phyloP scores from a whole-genome alignment of 2,888 invertebrate genomes.

The Arrhopalites spinosus region DNA sequence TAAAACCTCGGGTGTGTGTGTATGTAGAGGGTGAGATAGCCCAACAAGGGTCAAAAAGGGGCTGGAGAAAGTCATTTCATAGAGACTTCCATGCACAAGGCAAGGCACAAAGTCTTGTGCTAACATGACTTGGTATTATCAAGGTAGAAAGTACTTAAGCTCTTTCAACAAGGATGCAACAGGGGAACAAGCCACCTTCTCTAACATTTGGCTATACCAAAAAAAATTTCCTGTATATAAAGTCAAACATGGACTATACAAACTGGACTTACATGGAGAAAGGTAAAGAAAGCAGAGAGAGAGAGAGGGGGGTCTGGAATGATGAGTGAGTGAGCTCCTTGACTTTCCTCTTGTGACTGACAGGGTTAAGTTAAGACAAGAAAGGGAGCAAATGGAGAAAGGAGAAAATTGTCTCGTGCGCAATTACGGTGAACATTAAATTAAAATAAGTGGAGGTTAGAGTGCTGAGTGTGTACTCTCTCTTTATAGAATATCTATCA shows the following conservation, averaged over 20 bases:
- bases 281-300: background rate
- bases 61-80: background rate
- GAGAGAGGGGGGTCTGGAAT: background rate
- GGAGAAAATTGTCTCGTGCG: background rate
- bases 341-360: too few species aligned
- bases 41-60: background rate
- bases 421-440: background rate
- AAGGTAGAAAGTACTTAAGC: too few species aligned
- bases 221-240: too few species aligned
- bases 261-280: too few species aligned
- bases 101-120: background rate
- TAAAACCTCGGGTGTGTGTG: background rate
- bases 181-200: too few species aligned
- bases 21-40: too few species aligned
- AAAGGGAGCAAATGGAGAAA: background rate
- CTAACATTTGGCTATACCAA: too few species aligned
- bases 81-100: background rate
- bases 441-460: background rate
- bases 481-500: background rate
- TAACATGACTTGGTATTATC: too few species aligned
- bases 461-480: background rate
- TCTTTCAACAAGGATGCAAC: too few species aligned
- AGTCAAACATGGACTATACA: too few species aligned
- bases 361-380: too few species aligned
- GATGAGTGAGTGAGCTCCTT: background rate